Evolutionary conservation across 2,113 vertebrate genomes (phyloP).

Genomic region (Burhinus oedicnemus): DNA sequence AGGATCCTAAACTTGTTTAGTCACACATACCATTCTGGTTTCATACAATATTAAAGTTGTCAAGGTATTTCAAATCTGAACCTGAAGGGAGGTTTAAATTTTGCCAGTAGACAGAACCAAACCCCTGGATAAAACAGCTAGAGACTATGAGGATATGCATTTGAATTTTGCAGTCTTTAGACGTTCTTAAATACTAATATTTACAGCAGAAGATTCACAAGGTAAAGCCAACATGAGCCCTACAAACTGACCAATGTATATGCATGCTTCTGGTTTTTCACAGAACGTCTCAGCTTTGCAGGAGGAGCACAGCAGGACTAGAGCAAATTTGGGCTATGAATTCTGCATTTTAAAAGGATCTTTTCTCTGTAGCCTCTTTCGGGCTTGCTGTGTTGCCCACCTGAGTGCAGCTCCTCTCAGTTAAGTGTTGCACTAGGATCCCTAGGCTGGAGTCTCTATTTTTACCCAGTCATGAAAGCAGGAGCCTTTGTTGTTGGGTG

Average conservation of each 20-base stretch:
- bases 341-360: background rate
- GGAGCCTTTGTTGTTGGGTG: background rate
- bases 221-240: background rate
- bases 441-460: background rate
- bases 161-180: background rate
- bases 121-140: background rate
- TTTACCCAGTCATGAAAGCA: background rate
- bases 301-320: background rate
- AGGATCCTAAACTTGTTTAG: background rate
- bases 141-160: background rate
- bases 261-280: background rate
- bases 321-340: background rate
- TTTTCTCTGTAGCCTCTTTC: background rate
- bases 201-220: background rate
- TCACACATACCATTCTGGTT: background rate
- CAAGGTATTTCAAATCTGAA: background rate
- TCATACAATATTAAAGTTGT: background rate
- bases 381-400: background rate
- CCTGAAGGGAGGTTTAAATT: background rate
- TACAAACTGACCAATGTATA: background rate
- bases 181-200: background rate
- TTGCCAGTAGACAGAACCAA: background rate
- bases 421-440: background rate
- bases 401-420: background rate
- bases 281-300: background rate